These are phyloP conservation scores for Herpetotheres cachinnans DNA, from an alignment of 2,113 vertebrate species.

Conservation along the genomic window DNA sequence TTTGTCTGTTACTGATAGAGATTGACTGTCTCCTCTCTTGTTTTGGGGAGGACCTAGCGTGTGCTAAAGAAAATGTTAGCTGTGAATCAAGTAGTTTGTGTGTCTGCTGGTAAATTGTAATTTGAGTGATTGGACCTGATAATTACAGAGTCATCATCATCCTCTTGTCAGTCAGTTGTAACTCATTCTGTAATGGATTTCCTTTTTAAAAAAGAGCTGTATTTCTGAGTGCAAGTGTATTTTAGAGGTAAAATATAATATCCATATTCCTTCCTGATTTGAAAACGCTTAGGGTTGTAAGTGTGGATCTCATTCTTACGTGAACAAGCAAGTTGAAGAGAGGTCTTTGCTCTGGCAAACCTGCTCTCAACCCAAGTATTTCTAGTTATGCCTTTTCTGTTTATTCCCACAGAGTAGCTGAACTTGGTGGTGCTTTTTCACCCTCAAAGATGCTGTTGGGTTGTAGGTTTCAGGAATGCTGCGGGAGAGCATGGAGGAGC, in stretches of 20 bases:
- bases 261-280: not conserved
- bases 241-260: not conserved
- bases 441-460: not conserved
- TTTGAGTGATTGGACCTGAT: conserved; percentile 36
- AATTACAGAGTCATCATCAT: conserved; percentile 37
- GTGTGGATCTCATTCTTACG: not conserved
- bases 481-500: not conserved
- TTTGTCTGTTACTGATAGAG: not conserved
- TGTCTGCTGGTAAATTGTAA: conserved; percentile 48
- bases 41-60: not conserved
- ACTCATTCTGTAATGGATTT: conserved; percentile 32
- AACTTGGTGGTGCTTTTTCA: not conserved
- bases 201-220: not conserved
- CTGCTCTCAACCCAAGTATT: not conserved
- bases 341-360: not conserved
- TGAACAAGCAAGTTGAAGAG: not conserved
- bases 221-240: not conserved
- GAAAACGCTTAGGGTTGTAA: not conserved
- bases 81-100: conserved; percentile 35
- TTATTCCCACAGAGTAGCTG: not conserved
- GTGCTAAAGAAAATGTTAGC: not conserved
- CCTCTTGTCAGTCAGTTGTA: conserved; percentile 52
- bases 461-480: not conserved
- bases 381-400: not conserved
- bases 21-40: not conserved